Conservation (phyloP, 1,140 invertebrate species). For the Schlechtendalia chinensis region DNA sequence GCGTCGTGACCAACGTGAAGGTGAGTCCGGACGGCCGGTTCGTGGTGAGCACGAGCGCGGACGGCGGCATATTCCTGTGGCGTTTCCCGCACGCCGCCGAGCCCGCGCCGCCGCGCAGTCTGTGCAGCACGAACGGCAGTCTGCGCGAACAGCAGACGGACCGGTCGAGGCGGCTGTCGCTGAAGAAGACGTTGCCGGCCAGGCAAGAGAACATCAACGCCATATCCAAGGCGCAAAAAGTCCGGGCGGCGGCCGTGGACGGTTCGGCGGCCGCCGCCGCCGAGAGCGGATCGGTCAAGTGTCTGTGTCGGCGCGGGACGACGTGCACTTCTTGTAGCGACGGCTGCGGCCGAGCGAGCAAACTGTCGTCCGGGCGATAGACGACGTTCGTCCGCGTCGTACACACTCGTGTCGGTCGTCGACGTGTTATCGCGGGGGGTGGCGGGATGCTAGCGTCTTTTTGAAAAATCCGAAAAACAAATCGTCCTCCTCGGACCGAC, state of each 20-base stretch:
- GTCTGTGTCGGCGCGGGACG: not conserved
- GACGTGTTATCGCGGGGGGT: too few species aligned
- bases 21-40: slow-evolving; percentile 72
- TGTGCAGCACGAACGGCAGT: not conserved
- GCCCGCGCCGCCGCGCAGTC: slow-evolving; percentile 56
- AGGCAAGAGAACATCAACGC: slow-evolving; percentile 34
- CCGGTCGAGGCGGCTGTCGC: slow-evolving; percentile 30
- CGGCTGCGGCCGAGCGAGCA: not conserved
- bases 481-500: too few species aligned
- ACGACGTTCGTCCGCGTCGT: too few species aligned
- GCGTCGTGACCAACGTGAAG: slow-evolving; percentile 68
- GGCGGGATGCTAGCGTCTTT: too few species aligned
- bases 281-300: not conserved
- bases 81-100: slow-evolving; percentile 60
- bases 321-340: not conserved
- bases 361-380: not conserved
- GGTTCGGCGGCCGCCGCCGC: too few species aligned
- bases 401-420: too few species aligned
- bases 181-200: slow-evolving; percentile 50
- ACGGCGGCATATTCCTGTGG: slow-evolving; percentile 88
- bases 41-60: slow-evolving; percentile 73
- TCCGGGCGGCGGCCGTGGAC: not conserved
- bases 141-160: slow-evolving; percentile 62
- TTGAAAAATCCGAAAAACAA: too few species aligned
- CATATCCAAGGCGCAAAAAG: slow-evolving; percentile 16